Evolutionary conservation across 2,797 vertebrate species (phyloP).

Genomic region (Halcyon leucocephala): DNA sequence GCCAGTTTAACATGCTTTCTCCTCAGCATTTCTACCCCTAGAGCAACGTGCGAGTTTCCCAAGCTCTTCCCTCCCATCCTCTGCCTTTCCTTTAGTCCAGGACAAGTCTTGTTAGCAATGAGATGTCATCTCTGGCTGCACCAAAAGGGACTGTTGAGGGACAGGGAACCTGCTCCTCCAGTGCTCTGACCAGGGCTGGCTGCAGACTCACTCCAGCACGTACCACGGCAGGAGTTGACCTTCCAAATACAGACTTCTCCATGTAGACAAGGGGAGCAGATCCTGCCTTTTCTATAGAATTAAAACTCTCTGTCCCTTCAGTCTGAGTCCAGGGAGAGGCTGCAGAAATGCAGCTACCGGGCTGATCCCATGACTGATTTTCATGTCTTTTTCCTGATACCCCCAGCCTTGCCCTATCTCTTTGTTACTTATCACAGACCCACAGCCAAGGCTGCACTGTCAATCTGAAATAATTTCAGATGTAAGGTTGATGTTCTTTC

Average conservation of each 20-base stretch:
- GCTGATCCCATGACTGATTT: background rate
- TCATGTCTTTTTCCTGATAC: fast-evolving
- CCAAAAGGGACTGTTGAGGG: background rate
- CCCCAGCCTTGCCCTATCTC: background rate
- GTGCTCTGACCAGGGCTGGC: background rate
- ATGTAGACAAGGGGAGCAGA: constrained; percentile 1
- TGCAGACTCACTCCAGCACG: fast-evolving
- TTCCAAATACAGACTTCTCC: background rate
- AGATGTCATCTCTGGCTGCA: background rate
- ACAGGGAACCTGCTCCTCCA: background rate
- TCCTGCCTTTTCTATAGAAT: background rate
- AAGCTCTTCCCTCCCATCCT: background rate
- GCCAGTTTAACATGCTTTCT: fast-evolving
- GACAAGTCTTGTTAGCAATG: background rate
- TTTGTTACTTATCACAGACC: background rate
- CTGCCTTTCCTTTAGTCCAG: fast-evolving
- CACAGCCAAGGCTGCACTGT: background rate
- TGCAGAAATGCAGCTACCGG: background rate
- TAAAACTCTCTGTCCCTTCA: fast-evolving
- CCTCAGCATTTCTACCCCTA: background rate
- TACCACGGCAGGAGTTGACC: fast-evolving
- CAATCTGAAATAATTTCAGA: background rate
- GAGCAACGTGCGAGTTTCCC: fast-evolving
- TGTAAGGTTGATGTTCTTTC: background rate
- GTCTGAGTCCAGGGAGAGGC: background rate